Conservation (phyloP, 2,797 vertebrate genomes). For the Neoniphon sammara region DNA sequence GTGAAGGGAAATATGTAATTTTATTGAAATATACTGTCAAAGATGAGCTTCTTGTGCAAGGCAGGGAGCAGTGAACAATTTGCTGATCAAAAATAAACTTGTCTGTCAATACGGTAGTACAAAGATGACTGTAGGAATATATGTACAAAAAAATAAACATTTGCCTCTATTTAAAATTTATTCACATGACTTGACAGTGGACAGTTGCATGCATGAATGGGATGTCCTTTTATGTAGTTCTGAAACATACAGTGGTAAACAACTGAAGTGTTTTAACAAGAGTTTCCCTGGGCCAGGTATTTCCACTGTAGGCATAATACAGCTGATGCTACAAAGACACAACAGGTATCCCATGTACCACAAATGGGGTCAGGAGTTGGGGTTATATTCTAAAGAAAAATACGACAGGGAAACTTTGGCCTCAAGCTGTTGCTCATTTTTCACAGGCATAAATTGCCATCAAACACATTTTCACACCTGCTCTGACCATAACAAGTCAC, state of each 20-base stretch:
- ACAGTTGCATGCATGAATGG: constrained; percentile 47
- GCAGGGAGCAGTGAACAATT: constrained; percentile 32
- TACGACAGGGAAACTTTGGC: constrained; percentile 15
- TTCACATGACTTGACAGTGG: constrained; percentile 22
- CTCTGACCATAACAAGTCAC: neutral
- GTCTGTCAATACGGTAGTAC: constrained; percentile 22
- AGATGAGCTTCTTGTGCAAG: constrained; percentile 24
- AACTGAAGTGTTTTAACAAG: constrained; percentile 27
- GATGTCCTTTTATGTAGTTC: constrained; percentile 5
- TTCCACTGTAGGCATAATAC: constrained; percentile 40
- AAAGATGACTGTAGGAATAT: constrained; percentile 43
- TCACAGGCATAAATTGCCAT: neutral
- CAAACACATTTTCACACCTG: constrained; percentile 1
- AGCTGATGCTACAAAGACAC: constrained; percentile 17
- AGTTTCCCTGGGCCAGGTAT: constrained; percentile 29
- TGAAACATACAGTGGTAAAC: constrained; percentile 17
- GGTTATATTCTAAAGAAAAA: neutral
- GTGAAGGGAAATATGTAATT: constrained; percentile 40
- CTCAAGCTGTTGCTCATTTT: constrained; percentile 15
- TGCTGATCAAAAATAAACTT: constrained; percentile 35
- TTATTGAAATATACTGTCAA: constrained; percentile 53
- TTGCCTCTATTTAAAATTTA: constrained; percentile 14
- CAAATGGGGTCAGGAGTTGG: constrained; percentile 14
- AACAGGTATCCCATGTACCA: constrained; percentile 23
- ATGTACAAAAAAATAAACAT: constrained; percentile 41